Base-by-base conservation (phyloP, 2,797 vertebrate genomes). In the Euthynnus affinis region DNA sequence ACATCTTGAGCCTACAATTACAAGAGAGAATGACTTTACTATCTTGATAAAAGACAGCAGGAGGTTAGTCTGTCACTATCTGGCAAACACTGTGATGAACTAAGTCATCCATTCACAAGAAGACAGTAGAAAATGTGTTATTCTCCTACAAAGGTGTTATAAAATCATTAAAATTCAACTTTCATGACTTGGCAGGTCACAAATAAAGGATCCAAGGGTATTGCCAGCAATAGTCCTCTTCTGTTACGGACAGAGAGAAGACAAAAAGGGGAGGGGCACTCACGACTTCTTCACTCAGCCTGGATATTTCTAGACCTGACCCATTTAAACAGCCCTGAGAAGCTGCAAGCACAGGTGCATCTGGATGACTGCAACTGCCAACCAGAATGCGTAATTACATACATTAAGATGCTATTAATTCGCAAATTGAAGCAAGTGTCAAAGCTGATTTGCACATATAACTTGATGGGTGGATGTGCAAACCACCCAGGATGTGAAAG, bases 301-400 rank as follows among this genome's bases (percentile, higher is more conserved):
- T 70, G 78, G 90, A 91, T 93, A 93, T 94, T 95, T 95, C 87
- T 77, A 86, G 93, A 91, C 27, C 83, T 94, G 94, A 94, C 93
- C 93, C 87, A 94, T 80, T 95, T 94, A 85, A 88, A 82, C 74
- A 78, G 65, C 80, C 66, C 14, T 27, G 64, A 83, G 76, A 89
- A 81, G 79, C 89, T 83, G 84, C 62, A 15, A 88, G 88, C 83
- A 29, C 90, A 93, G 90, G 92, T 94, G 85, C 90, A 90, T 89
- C 86, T 88, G 88, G 82, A 86, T 61, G 71, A 60, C 77, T 77
- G 74, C 70, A 83, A 68, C 59, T 44, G 74, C 18, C 34, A 77
- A 60, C 55, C 64, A 51, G 57, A 62, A 58, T 74, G 75, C 10
- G 44, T 62, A 76, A 86, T 88, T 85, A 78, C 48, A 74, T 75